phyloP scores from a whole-genome alignment of 2,888 invertebrate species.

The Lymantria monacha region DNA sequence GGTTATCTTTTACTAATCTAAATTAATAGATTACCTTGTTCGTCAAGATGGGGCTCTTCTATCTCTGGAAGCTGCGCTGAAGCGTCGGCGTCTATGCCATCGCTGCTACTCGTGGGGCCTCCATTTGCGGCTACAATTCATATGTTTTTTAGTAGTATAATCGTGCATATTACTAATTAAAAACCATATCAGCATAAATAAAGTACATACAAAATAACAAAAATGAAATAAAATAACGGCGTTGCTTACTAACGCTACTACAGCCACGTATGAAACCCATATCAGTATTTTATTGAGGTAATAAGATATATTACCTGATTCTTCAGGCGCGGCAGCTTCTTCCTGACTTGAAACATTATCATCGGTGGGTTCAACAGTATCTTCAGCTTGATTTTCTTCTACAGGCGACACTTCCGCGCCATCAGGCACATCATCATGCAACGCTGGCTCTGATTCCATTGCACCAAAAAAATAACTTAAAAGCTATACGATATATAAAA shows the following conservation, averaged over 20 bases:
- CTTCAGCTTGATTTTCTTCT: constrained; percentile 61
- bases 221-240: constrained; percentile 23
- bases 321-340: constrained; percentile 53
- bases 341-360: constrained; percentile 62
- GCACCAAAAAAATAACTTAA: constrained; percentile 24
- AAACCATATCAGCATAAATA: background rate
- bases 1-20: no score
- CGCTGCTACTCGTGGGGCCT: constrained; percentile 71
- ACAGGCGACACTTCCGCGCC: constrained; percentile 76
- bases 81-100: constrained; percentile 60
- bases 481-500: constrained; percentile 39
- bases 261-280: background rate
- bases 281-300: background rate
- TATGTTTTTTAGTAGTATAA: constrained; percentile 19
- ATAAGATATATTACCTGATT: constrained; percentile 45
- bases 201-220: background rate
- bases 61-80: constrained; percentile 46
- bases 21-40: constrained; percentile 51
- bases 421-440: constrained; percentile 66
- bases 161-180: constrained; percentile 1
- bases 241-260: constrained; percentile 3
- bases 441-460: constrained; percentile 72
- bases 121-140: constrained; percentile 59
- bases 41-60: constrained; percentile 51
- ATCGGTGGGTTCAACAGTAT: constrained; percentile 60